Percentiles rank a stretch among this genome's conserved stretches.
Conservation (phyloP, 2,888 invertebrate genomes). For the Ametastegia equiseti region DNA sequence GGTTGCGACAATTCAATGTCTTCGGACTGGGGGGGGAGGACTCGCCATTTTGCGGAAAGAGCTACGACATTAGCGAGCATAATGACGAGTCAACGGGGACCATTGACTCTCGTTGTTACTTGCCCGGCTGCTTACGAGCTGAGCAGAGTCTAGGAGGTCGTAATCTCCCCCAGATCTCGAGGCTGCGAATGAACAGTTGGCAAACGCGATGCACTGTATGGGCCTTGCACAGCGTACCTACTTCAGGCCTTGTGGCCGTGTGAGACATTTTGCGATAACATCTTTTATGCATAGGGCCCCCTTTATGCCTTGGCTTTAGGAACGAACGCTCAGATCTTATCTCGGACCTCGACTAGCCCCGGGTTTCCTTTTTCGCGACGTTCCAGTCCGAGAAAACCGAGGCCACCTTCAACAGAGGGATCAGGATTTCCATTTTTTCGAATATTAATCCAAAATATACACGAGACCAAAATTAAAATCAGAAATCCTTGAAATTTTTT, state of each 20-base stretch:
- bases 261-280: constrained; percentile 46
- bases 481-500: not conserved
- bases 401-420: not conserved
- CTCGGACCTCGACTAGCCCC: constrained; percentile 25
- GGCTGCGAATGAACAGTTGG: constrained; percentile 64
- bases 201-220: constrained; percentile 54
- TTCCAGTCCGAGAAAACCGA: constrained; percentile 13
- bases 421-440: not conserved
- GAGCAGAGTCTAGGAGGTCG: constrained; percentile 32
- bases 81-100: constrained; percentile 45
- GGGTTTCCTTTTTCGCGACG: constrained; percentile 10
- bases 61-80: constrained; percentile 31
- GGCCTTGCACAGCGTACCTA: constrained; percentile 25
- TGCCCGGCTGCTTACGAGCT: constrained; percentile 5
- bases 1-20: not conserved
- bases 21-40: not conserved
- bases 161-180: constrained; percentile 66
- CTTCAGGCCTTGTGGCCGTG: constrained; percentile 39
- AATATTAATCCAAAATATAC: not conserved
- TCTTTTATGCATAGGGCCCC: constrained; percentile 48
- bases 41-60: constrained; percentile 33
- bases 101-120: constrained; percentile 42
- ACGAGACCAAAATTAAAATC: not conserved
- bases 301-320: constrained; percentile 43
- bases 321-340: constrained; percentile 42